Conservation (phyloP, 1,140 invertebrate genomes). For the Trichoplusia ni region DNA sequence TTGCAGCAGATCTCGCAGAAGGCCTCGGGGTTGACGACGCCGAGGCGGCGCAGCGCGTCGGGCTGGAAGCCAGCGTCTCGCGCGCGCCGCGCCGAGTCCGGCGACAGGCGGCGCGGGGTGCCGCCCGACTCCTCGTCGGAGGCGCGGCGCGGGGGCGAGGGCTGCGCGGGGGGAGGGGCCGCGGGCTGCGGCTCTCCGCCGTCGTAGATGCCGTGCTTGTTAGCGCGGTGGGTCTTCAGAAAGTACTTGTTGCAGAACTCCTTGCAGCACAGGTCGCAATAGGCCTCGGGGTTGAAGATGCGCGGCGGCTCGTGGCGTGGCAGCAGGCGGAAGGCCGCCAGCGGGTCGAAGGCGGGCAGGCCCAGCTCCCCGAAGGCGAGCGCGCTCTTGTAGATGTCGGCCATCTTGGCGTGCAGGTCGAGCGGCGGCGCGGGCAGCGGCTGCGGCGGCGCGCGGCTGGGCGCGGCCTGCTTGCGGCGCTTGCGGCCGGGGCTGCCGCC, state of each 20-base stretch:
- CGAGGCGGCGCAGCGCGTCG: slow-evolving; percentile 88
- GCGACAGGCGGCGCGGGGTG: slow-evolving; percentile 83
- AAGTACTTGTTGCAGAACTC: slow-evolving; percentile 99
- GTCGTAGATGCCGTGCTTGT: slow-evolving; percentile 95
- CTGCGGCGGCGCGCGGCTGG: slow-evolving; percentile 60
- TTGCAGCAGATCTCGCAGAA: slow-evolving; percentile 98
- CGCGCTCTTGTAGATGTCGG: slow-evolving; percentile 80
- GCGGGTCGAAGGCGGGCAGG: slow-evolving; percentile 75
- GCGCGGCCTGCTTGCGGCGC: slow-evolving; percentile 77
- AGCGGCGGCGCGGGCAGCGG: slow-evolving; percentile 51
- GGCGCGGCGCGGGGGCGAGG: slow-evolving; percentile 72
- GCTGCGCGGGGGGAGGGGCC: slow-evolving; percentile 65
- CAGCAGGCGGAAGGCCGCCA: slow-evolving; percentile 81
- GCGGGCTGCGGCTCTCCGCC: slow-evolving; percentile 76
- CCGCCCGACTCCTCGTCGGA: slow-evolving; percentile 81
- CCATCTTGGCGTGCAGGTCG: slow-evolving; percentile 79
- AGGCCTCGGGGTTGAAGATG: slow-evolving; percentile 97
- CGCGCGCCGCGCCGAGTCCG: slow-evolving; percentile 84
- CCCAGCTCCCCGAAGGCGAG: slow-evolving; percentile 77
- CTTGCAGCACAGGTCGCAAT: slow-evolving; percentile 98
- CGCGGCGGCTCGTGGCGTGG: slow-evolving; percentile 86
- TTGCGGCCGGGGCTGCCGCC: slow-evolving; percentile 70
- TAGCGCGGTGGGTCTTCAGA: slow-evolving; percentile 97
- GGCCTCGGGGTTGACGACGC: slow-evolving; percentile 92
- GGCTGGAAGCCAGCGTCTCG: slow-evolving; percentile 84